Percentiles rank a stretch among this genome's conserved stretches.
These are phyloP conservation scores for Callipepla squamata DNA, from an alignment of 2,113 vertebrate genomes.

Conservation along the genomic window DNA sequence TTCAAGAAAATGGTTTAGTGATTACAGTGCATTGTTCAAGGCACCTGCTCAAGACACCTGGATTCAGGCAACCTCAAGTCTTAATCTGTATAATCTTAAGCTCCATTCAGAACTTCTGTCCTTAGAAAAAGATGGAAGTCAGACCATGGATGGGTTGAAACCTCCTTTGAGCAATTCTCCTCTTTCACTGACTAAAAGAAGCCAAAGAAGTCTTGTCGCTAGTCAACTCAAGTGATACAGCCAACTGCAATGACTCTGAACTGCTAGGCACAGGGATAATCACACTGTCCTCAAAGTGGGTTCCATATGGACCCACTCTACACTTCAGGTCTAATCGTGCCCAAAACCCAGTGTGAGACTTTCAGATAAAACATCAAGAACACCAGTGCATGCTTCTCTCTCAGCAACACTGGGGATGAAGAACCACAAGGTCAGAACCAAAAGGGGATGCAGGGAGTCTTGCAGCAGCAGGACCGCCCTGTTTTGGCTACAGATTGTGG, in stretches of 20 bases:
- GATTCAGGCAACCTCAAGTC: not conserved
- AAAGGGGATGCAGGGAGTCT: not conserved
- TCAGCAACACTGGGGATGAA: not conserved
- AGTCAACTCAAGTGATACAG: not conserved
- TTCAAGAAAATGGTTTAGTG: not conserved
- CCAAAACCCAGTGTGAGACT: no score
- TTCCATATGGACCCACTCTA: not conserved
- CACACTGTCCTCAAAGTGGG: not conserved
- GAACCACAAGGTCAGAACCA: not conserved
- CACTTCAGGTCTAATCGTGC: not conserved
- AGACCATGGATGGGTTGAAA: not conserved
- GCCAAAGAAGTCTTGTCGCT: not conserved
- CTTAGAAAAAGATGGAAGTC: not conserved
- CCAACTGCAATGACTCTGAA: not conserved
- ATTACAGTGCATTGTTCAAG: not conserved
- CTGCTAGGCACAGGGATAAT: not conserved
- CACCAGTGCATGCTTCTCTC: not conserved
- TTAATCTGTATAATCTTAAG: not conserved
- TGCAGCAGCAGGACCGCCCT: not conserved
- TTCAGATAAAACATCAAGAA: no score
- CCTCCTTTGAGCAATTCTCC: not conserved
- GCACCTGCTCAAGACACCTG: not conserved
- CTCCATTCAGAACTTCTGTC: not conserved
- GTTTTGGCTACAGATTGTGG: not conserved
- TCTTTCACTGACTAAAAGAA: not conserved